A percentile compares a stretch with the other conserved stretches of the same genome.
phyloP scores from a whole-genome alignment of 2,888 invertebrate species.

The Ectropis crepuscularia region DNA sequence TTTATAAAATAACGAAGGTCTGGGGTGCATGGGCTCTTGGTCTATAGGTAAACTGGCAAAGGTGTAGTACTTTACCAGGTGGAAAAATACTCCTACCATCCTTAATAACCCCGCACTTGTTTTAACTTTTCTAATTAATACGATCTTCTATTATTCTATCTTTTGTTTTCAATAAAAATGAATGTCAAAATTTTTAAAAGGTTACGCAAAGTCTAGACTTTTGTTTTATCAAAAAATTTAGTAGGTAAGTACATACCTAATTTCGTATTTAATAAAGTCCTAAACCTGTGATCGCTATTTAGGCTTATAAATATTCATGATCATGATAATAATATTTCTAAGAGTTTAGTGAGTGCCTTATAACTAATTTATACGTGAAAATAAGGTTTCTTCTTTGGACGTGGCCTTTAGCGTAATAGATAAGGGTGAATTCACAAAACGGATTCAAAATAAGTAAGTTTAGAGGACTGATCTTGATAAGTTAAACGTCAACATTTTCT shows the following conservation, averaged over 20 bases:
- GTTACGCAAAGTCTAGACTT: slow-evolving; percentile 17
- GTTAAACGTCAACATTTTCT: no score
- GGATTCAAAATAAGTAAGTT: no score
- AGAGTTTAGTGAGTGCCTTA: slow-evolving; percentile 50
- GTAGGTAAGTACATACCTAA: not conserved
- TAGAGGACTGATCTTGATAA: no score
- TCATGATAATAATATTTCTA: slow-evolving; percentile 44
- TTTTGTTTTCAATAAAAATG: not conserved
- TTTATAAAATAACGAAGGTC: no score
- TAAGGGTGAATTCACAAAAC: not conserved
- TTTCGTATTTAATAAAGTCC: slow-evolving; percentile 4
- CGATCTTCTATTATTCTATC: no score
- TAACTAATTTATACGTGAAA: slow-evolving; percentile 48
- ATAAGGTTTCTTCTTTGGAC: slow-evolving; percentile 15
- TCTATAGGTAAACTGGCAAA: no score
- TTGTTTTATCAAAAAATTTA: slow-evolving; percentile 13
- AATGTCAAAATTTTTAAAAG: not conserved
- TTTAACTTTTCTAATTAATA: no score
- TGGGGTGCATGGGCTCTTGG: no score
- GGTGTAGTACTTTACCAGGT: no score
- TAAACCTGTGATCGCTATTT: slow-evolving; percentile 8
- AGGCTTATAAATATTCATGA: slow-evolving; percentile 64
- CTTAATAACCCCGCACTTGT: no score
- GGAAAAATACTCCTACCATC: no score
- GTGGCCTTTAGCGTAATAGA: not conserved